Conservation (phyloP, 2,888 invertebrate species). For the Lasius platythorax region DNA sequence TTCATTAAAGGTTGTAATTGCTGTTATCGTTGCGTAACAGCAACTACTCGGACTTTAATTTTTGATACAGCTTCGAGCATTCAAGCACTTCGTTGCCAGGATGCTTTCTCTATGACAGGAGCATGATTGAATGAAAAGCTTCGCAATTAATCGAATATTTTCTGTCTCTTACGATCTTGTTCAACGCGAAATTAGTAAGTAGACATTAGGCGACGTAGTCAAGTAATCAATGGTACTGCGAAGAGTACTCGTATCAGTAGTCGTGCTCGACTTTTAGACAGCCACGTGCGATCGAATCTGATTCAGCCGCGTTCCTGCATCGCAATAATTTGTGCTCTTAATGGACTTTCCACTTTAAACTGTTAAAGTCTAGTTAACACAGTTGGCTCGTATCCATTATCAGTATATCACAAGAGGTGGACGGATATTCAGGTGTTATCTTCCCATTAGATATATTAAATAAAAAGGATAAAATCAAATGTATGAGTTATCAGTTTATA, state of each 20-base stretch:
- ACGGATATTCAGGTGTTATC: not conserved
- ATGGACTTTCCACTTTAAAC: not conserved
- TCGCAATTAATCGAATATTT: conserved; percentile 61
- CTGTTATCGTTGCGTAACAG: conserved; percentile 1
- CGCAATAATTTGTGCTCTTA: not conserved
- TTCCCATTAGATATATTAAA: not conserved
- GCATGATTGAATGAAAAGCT: conserved; percentile 48
- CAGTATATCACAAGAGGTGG: not conserved
- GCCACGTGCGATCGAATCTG: not conserved
- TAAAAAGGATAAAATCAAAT: not conserved
- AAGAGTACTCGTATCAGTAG: not conserved
- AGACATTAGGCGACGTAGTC: conserved; percentile 48
- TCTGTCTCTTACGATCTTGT: not conserved
- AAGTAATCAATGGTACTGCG: conserved; percentile 18
- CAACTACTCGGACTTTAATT: conserved; percentile 55
- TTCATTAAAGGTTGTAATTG: conserved; percentile 52
- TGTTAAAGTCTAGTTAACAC: not conserved
- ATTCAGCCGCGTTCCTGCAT: not conserved
- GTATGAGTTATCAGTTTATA: not conserved
- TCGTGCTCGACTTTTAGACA: not conserved
- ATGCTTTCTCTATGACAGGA: not conserved
- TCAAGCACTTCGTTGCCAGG: conserved; percentile 12
- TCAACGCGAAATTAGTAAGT: conserved; percentile 54
- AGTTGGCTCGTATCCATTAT: not conserved
- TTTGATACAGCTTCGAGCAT: conserved; percentile 52